Conservation (phyloP, 2,797 vertebrate species). For the Spinibarbus caldwelli region DNA sequence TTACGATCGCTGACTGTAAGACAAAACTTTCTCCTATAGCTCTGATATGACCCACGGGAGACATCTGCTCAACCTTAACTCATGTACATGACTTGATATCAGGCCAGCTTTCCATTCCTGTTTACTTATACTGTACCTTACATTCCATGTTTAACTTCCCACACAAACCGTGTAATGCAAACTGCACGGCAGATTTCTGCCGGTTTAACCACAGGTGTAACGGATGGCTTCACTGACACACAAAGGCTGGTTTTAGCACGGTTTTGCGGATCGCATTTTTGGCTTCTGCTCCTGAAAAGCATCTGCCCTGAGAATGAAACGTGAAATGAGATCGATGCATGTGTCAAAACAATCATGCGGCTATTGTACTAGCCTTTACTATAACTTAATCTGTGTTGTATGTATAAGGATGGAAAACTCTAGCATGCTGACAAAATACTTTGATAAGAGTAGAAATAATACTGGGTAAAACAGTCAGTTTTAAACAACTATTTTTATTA, state of each 20-base stretch:
- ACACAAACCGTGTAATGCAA: neutral
- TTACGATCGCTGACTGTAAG: slow-evolving; percentile 60
- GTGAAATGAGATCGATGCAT: neutral
- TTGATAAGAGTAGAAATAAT: neutral
- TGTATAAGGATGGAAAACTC: neutral
- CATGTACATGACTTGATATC: slow-evolving; percentile 48
- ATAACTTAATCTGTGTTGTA: neutral
- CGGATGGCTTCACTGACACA: neutral
- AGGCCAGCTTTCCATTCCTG: slow-evolving; percentile 30
- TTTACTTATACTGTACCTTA: neutral
- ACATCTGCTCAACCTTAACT: slow-evolving; percentile 59
- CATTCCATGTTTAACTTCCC: neutral
- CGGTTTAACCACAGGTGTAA: neutral
- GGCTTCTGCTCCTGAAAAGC: neutral
- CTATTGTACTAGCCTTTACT: too few species aligned
- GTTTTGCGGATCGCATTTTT: neutral
- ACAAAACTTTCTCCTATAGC: slow-evolving; percentile 50
- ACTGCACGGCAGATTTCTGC: neutral
- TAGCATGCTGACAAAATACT: neutral
- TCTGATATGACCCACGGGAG: slow-evolving; percentile 58
- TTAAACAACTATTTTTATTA: neutral
- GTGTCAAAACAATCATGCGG: neutral
- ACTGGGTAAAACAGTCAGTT: neutral
- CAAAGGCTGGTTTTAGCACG: neutral
- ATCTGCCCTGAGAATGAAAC: neutral